Conservation (phyloP, 2,888 invertebrate genomes). For the Drosophila conformis region DNA sequence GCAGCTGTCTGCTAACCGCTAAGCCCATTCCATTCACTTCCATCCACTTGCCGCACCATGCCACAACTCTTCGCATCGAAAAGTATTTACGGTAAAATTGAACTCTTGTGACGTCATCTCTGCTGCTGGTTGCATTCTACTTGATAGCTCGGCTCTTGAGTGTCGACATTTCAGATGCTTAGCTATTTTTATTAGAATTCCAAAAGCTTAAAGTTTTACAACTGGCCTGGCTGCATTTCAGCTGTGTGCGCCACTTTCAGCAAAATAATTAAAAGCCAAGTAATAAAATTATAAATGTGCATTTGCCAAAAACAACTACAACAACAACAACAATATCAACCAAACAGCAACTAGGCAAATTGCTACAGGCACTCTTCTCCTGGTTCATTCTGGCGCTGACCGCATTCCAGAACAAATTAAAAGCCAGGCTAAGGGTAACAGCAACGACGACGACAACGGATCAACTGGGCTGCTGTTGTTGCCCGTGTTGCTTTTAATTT, state of each 20-base stretch:
- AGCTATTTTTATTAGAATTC: constrained; percentile 74
- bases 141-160: constrained; percentile 25
- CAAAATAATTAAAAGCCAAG: constrained; percentile 64
- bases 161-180: constrained; percentile 63
- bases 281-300: constrained; percentile 68
- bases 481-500: constrained; percentile 59
- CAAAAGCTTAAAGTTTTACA: constrained; percentile 22
- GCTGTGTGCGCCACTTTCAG: constrained; percentile 35
- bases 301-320: constrained; percentile 24
- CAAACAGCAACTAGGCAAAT: constrained; percentile 13
- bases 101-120: constrained; percentile 56
- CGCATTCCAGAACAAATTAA: constrained; percentile 70
- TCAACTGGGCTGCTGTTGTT: constrained; percentile 30
- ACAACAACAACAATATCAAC: constrained; percentile 4
- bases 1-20: constrained; percentile 53
- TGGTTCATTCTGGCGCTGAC: constrained; percentile 40
- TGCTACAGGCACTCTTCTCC: constrained; percentile 6
- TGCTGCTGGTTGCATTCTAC: constrained; percentile 26
- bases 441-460: constrained; percentile 11
- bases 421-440: constrained; percentile 44
- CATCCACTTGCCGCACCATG: background rate
- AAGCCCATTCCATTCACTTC: constrained; percentile 6
- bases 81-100: constrained; percentile 74
- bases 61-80: constrained; percentile 33
- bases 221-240: constrained; percentile 15